These are phyloP conservation scores for Kryptolebias marmoratus DNA, from an alignment of 2,113 vertebrate species.

Conservation along the genomic window DNA sequence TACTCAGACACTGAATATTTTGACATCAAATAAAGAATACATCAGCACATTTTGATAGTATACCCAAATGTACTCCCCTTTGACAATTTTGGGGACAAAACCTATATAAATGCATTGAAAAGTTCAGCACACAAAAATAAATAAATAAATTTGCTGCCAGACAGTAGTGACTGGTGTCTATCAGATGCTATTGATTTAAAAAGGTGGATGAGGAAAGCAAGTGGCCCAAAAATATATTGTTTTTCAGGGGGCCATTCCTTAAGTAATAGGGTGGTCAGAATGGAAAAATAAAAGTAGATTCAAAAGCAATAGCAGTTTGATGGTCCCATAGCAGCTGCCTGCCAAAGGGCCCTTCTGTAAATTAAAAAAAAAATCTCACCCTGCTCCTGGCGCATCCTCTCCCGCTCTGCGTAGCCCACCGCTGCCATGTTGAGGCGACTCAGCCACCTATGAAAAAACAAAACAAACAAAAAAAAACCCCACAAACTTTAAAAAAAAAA, in stretches of 20 bases:
- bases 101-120: background rate
- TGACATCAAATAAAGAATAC: no score
- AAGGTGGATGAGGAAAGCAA: background rate
- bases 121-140: no score
- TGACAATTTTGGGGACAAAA: no score
- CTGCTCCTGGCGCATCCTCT: constrained; percentile 95
- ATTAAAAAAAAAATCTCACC: constrained; percentile 77
- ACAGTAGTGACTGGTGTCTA: background rate
- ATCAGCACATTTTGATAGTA: no score
- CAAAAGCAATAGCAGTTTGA: background rate
- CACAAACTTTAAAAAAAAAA: background rate
- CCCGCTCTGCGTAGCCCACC: constrained; percentile 92
- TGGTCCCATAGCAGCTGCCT: background rate
- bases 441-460: constrained; percentile 86
- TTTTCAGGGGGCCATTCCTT: background rate
- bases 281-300: background rate
- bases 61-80: no score
- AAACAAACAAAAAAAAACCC: background rate
- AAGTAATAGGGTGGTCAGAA: constrained; percentile 42
- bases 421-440: constrained; percentile 96
- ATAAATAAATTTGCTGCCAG: background rate
- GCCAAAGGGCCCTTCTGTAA: background rate
- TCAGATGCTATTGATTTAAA: background rate
- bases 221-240: background rate
- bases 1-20: no score